A percentile compares a stretch with the other conserved stretches of the same genome.
phyloP scores from a whole-genome alignment of 2,797 vertebrate species.

The Molossus alvarezi region DNA sequence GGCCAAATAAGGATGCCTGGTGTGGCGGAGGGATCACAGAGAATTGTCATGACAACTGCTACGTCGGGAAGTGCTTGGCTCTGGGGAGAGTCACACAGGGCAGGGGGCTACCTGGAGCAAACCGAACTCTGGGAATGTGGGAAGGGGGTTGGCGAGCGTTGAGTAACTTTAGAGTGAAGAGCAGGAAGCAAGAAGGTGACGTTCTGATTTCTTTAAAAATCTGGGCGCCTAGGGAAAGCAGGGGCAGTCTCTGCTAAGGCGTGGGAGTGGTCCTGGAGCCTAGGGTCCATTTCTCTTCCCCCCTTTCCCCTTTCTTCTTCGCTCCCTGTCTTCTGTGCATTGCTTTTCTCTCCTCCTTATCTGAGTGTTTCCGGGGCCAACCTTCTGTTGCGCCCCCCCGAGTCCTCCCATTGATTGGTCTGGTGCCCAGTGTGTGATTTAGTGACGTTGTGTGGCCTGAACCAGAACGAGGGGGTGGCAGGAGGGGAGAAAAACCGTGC shows the following conservation, averaged over 20 bases:
- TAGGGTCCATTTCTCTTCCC: constrained; percentile 76
- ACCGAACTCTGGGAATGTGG: constrained; percentile 69
- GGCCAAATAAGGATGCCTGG: background rate
- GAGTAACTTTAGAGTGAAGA: constrained; percentile 79
- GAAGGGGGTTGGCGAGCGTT: constrained; percentile 81
- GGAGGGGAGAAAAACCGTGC: constrained; percentile 69
- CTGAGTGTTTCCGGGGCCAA: constrained; percentile 86
- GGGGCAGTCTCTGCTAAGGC: constrained; percentile 76
- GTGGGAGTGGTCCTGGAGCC: constrained; percentile 71
- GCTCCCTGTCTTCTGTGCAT: background rate
- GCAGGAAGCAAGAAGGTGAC: background rate
- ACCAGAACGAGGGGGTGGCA: background rate
- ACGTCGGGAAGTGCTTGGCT: background rate
- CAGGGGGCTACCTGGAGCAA: constrained; percentile 79
- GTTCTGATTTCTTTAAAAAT: background rate
- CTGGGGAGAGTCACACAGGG: constrained; percentile 82
- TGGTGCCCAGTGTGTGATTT: constrained; percentile 88
- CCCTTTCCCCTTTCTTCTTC: constrained; percentile 64
- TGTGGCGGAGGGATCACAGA: background rate
- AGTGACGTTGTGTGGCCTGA: constrained; percentile 81
- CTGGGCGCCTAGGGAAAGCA: constrained; percentile 73
- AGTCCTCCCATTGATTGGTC: constrained; percentile 85
- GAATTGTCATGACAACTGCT: constrained; percentile 38
- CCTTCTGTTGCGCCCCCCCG: constrained; percentile 76
- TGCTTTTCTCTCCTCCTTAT: constrained; percentile 84